phyloP scores from a whole-genome alignment of 2,113 vertebrate genomes.

The Chaenogobius annularis region DNA sequence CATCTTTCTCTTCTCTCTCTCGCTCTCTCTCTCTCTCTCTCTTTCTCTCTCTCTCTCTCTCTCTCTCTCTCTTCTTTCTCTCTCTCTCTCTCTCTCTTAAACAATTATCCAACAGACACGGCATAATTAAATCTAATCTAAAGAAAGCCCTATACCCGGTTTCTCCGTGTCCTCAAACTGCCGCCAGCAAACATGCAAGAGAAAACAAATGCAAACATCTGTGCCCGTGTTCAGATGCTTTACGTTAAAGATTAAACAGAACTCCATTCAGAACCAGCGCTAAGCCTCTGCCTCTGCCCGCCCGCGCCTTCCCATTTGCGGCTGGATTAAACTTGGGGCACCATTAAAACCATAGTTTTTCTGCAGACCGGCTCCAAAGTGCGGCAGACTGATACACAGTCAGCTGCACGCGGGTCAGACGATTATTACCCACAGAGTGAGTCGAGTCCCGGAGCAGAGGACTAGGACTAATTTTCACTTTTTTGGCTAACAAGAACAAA shows the following conservation, averaged over 20 bases:
- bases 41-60: too few species aligned
- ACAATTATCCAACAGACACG: background rate
- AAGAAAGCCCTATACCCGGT: background rate
- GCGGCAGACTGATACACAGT: constrained; percentile 43
- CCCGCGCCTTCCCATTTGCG: constrained; percentile 21
- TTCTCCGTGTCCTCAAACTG: background rate
- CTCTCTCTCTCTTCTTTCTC: too few species aligned
- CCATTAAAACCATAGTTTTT: constrained; percentile 60
- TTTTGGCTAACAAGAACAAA: too few species aligned
- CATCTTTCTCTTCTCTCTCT: too few species aligned
- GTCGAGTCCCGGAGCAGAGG: background rate
- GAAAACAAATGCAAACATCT: constrained; percentile 9
- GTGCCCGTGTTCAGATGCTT: constrained; percentile 9
- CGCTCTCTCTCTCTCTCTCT: too few species aligned
- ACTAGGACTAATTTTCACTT: background rate
- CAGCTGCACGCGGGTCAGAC: constrained; percentile 33
- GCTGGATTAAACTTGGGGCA: constrained; percentile 48
- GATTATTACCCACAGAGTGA: constrained; percentile 30
- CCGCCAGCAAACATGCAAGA: constrained; percentile 8
- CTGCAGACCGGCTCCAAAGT: constrained; percentile 32
- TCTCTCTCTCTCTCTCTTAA: too few species aligned
- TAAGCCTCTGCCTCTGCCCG: constrained; percentile 3
- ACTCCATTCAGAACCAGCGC: constrained; percentile 14
- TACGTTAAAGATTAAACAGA: constrained; percentile 41
- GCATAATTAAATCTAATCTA: background rate